Evolutionary conservation across 2,113 vertebrate genomes (phyloP), one percentile per base, ranked within the genome.

Genomic region (Puntigrus tetrazona): DNA sequence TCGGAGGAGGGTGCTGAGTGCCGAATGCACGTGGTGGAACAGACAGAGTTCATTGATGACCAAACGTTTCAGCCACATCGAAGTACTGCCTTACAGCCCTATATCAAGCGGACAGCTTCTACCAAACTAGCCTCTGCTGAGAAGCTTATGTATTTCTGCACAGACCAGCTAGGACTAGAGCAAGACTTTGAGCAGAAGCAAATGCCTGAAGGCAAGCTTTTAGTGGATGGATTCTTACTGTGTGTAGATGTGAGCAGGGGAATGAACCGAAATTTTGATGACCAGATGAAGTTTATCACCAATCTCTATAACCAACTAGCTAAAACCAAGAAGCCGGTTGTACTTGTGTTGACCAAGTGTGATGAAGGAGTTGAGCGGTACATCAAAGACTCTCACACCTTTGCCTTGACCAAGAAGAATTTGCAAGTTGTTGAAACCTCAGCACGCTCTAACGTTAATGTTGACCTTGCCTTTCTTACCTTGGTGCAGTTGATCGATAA

Each of bases 101-200:
- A 99, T 81, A 96, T 99, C 90, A 99, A 98, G 83, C 90, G 98
- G 59, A 98, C 98, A 0, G 97, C 98, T 0, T 96, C 97, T 1
- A 96, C 94, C 89, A 99, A 99, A 86, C 89, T 99, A 65, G 97
- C 97, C 0, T 99, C 98, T 0, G 98, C 98, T 1, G 98, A 99
- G 88, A 99, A 99, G 87, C 95, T 99, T 72, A 99, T 99, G 98
- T 99, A 99, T 89, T 98, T 99, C 92, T 99, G 98, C 93, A 99
- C 98, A 45, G 98, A 99, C 91, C 98, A 99, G 92, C 91, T 99
- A 29, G 98, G 98, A 0, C 89, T 99, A 90, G 98, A 99, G 85
- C 98, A 99, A 93, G 98, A 99, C 95, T 99, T 99, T 50, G 47
- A 50, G 47, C 47, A 50, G 14, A 50, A 50, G 47, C 47, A 50